A percentile compares a stretch with the other conserved stretches of the same genome.
Conservation (phyloP, 2,888 invertebrate species). For the Platycheirus albimanus region DNA sequence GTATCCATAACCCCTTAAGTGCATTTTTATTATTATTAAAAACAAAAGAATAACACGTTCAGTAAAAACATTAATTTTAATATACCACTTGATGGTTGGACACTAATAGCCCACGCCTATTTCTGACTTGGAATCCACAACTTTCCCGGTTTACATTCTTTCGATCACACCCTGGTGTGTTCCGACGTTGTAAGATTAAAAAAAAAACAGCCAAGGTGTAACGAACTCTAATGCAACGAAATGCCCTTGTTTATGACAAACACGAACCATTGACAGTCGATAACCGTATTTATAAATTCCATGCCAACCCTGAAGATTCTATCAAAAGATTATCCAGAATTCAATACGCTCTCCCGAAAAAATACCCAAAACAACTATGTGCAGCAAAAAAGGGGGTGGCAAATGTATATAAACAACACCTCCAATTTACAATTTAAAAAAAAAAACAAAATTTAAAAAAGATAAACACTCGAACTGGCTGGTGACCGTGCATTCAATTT, state of each 20-base stretch:
- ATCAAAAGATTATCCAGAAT: too few relatives aligned
- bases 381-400: too few relatives aligned
- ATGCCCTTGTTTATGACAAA: not conserved
- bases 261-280: constrained; percentile 2
- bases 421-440: not conserved
- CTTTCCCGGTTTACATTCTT: not conserved
- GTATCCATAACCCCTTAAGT: too few relatives aligned
- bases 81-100: too few relatives aligned
- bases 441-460: not conserved
- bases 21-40: too few relatives aligned
- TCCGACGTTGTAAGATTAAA: not conserved
- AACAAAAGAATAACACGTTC: too few relatives aligned
- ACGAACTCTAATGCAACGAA: not conserved
- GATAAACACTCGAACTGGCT: constrained; percentile 32
- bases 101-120: too few relatives aligned
- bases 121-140: too few relatives aligned
- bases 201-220: not conserved
- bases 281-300: not conserved
- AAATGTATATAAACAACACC: not conserved
- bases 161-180: not conserved
- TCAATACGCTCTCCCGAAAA: too few relatives aligned
- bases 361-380: too few relatives aligned
- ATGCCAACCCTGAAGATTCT: not conserved
- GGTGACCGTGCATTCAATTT: constrained; percentile 40
- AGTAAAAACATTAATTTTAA: too few relatives aligned